Conservation (phyloP, 2,113 vertebrate species). For the Xiphophorus hellerii region DNA sequence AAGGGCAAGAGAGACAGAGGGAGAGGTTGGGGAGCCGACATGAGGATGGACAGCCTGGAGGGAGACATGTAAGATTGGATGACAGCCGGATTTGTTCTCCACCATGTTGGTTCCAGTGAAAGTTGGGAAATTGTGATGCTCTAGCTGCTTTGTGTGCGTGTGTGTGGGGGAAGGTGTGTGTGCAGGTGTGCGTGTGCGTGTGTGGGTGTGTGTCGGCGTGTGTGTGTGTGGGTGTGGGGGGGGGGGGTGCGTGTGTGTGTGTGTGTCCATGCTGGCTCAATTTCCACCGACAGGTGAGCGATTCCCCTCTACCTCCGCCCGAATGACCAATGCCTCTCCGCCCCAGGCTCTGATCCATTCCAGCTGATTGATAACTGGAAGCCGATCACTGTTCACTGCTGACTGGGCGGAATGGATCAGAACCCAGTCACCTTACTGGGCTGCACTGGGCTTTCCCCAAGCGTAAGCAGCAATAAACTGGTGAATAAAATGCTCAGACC, state of each 20-base stretch:
- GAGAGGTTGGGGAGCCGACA: conserved; percentile 42
- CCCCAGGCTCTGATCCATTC: conserved; percentile 63
- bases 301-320: conserved; percentile 50
- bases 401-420: conserved; percentile 58
- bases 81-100: background rate
- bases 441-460: conserved; percentile 8
- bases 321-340: conserved; percentile 62
- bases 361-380: conserved; percentile 65
- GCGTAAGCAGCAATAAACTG: background rate
- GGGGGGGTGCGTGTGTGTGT: conserved; percentile 23
- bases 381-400: conserved; percentile 55
- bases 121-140: background rate
- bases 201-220: background rate
- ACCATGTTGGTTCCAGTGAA: background rate
- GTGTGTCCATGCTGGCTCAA: conserved; percentile 35
- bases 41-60: conserved; percentile 64
- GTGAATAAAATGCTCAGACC: background rate
- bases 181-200: too few relatives aligned
- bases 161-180: too few relatives aligned
- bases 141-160: too few relatives aligned
- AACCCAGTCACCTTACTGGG: conserved; percentile 31
- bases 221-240: conserved; percentile 22
- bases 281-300: conserved; percentile 61
- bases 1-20: too few relatives aligned
- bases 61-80: conserved; percentile 19